Evolutionary conservation across 2,113 vertebrate species (phyloP).

Genomic region (Himantopus leucocephalus): DNA sequence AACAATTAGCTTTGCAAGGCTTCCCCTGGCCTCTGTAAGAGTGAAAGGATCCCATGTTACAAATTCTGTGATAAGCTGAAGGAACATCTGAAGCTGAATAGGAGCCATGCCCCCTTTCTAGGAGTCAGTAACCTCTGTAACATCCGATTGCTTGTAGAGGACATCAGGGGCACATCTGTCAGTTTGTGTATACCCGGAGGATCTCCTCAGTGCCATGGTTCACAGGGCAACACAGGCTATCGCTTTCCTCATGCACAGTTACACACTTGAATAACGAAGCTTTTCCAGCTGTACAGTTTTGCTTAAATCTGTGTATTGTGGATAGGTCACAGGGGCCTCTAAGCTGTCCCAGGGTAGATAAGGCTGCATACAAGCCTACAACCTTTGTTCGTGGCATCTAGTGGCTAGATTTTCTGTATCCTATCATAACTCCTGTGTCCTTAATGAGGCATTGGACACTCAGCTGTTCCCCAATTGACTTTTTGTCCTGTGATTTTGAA

Average conservation of each 20-base stretch:
- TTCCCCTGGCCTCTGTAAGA: neutral
- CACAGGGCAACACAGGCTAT: neutral
- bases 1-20: neutral
- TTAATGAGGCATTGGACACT: neutral
- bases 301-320: neutral
- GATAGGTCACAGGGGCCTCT: neutral
- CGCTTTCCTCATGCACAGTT: neutral
- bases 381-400: neutral
- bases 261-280: neutral
- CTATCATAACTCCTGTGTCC: neutral
- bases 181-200: neutral
- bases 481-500: neutral
- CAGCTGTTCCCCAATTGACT: accelerated
- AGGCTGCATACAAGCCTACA: neutral
- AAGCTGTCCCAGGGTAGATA: neutral
- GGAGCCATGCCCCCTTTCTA: neutral
- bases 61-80: neutral
- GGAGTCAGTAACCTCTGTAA: neutral
- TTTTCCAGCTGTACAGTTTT: neutral
- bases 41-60: neutral
- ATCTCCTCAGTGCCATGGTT: neutral
- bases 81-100: neutral
- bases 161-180: neutral
- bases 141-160: neutral
- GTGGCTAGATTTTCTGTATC: neutral